Evolutionary conservation across 1,140 invertebrate species (phyloP), one percentile per base, ranked within the genome.

Genomic region (Stegodyphus mimosarum): DNA sequence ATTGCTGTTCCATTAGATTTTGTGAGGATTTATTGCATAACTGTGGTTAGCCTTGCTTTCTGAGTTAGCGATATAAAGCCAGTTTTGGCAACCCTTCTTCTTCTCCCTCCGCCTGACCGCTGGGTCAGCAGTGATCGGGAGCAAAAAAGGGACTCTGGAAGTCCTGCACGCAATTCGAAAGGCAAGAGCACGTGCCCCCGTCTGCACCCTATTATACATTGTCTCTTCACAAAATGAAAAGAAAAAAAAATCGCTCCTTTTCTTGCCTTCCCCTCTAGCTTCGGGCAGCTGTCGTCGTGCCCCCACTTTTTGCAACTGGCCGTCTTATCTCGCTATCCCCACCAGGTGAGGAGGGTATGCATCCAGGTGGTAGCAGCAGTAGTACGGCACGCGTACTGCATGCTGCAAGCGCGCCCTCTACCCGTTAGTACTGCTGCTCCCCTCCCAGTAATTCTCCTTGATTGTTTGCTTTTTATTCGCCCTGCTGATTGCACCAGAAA

Each of bases 301-400:
- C 17, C 63, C 15, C 49, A 49, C 17, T 7, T 53, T n/a, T 50
- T 11, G 66, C 64, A 79, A 79, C 77, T 79, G 69, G 78, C 78
- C 78, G 80, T 83, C 80, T 83, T 83, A 83, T 83, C 80, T 81
- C 18, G 51, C 63, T n/a, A 17, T 49, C n/a, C 66, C 53, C 80
- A 66, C 70, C 80, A 73, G 70, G 70, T 73, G 71, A 83, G 70
- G n/a, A 49, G 49, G 71, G 67, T 53, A 69, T 73, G 49, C 53
- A 49, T 83, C 80, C 80, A 83, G 80, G 80, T 83, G 80, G 80
- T 83, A 48, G 13, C 18, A 53, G 51, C 69, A 50, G 69, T 80
- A 74, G 80, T 83, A 83, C 60, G 80, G 80, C 80, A 83, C 80
- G 80, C 80, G 80, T 83, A 69, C 80, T 73, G 71, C 67, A 83